Evolutionary conservation across 2,797 vertebrate genomes (phyloP).

Genomic region (Pelobates cultripes): DNA sequence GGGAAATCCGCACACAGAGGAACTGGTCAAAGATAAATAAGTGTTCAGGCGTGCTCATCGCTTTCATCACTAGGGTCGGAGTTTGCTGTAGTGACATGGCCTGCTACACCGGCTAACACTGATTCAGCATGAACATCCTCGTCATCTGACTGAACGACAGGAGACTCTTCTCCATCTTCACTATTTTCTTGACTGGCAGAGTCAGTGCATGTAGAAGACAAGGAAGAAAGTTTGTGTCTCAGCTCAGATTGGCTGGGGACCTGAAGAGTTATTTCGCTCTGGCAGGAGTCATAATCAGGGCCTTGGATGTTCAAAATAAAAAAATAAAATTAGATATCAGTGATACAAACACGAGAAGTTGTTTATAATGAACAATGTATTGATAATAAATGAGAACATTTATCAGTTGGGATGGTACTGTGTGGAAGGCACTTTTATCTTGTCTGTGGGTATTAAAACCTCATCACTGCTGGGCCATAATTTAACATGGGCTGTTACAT

Average conservation of each 20-base stretch:
- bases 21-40: background rate
- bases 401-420: no score
- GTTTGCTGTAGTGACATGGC: slow-evolving; percentile 59
- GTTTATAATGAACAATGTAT: no score
- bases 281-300: slow-evolving; percentile 74
- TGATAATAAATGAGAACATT: no score
- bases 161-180: slow-evolving; percentile 74
- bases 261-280: slow-evolving; percentile 83
- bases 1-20: background rate
- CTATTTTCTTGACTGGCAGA: slow-evolving; percentile 79
- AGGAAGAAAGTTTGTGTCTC: slow-evolving; percentile 78
- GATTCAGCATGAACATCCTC: slow-evolving; percentile 89
- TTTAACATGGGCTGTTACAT: no score
- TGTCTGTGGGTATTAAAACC: no score
- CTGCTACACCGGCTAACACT: slow-evolving; percentile 70
- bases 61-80: slow-evolving; percentile 88
- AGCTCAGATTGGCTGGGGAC: slow-evolving; percentile 82
- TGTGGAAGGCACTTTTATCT: no score
- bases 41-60: slow-evolving; percentile 72
- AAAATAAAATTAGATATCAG: background rate
- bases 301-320: slow-evolving; percentile 64
- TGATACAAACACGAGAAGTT: no score
- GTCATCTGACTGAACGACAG: slow-evolving; percentile 85
- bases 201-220: slow-evolving; percentile 80
- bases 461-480: no score